These are phyloP conservation scores for Riptortus pedestris DNA, from an alignment of 1,140 invertebrate species.

Conservation along the genomic window DNA sequence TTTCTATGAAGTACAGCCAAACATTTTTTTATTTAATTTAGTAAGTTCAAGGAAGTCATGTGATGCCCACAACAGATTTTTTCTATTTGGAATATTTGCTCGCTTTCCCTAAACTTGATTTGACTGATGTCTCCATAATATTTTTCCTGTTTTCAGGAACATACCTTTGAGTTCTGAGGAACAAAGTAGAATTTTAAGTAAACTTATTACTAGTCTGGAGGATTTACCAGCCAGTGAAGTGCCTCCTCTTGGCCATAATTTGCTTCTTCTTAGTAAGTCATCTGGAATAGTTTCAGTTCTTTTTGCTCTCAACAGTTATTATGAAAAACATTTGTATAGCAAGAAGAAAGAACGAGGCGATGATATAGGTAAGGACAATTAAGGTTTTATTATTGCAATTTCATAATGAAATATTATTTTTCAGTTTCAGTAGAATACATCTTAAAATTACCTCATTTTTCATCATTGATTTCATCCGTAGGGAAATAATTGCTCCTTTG, in stretches of 20 bases:
- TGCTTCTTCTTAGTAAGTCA: constrained; percentile 38
- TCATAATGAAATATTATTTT: constrained; percentile 11
- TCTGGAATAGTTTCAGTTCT: constrained; percentile 36
- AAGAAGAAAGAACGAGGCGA: constrained; percentile 17
- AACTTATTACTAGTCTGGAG: constrained; percentile 37
- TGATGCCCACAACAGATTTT: too few species aligned
- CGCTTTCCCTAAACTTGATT: too few species aligned
- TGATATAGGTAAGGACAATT: neutral
- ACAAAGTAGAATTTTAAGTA: constrained; percentile 37
- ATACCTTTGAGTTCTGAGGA: constrained; percentile 37
- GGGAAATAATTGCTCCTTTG: too few species aligned
- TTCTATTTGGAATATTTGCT: too few species aligned
- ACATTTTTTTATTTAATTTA: too few species aligned
- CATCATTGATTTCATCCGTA: too few species aligned
- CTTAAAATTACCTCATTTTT: too few species aligned
- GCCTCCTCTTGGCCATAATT: constrained; percentile 42
- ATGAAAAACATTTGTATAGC: constrained; percentile 35
- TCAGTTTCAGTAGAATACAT: constrained; percentile 20
- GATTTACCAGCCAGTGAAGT: constrained; percentile 36
- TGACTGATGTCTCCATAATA: too few species aligned
- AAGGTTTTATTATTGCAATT: too few species aligned
- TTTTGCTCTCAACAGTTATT: constrained; percentile 38
- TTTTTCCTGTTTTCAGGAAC: too few species aligned
- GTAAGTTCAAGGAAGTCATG: too few species aligned
- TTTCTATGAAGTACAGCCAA: too few species aligned